Base-by-base conservation (phyloP, 2,797 vertebrate genomes). In the Crocidura indochinensis region DNA sequence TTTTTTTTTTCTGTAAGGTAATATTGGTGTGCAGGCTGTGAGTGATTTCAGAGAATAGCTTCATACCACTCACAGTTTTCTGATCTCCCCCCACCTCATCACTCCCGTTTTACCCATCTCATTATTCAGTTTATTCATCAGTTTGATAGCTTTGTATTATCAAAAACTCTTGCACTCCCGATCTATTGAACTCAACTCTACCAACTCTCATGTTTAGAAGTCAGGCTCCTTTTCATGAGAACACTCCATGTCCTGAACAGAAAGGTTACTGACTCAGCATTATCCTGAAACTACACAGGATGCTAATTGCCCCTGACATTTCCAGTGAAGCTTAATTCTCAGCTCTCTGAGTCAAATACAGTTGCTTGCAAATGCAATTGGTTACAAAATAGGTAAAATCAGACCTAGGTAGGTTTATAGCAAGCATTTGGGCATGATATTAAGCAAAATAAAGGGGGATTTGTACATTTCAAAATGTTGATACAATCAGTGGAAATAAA, bases 251-350 rank as follows among this genome's bases (percentile, higher is more conserved):
- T 67, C 65, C 29, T 51, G 20, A 81, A 74, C 10, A 71, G 62
- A 92, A 90, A 87, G 76, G 38, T 79, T 79, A 83, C 27, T 75
- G 82, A 94, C 68, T 95, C 82, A 92, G 87, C 71, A 10, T 83
- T 69, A n/a, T 89, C 38, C 76, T 51, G 72, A 78, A 84, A 77
- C 62, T 51, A 6, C 69, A 74, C 2, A 6, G 53, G 26, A 85
- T 85, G 44, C 20, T 76, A 67, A 83, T 89, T 73, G 20, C 29
- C 11, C 46, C 27, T 11, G 4, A 44, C 49, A 85, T 29, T 69
- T 6, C 1, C 20, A 68, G 2, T 56, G 68, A 76, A 29, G 26
- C 27, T 83, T 56, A 71, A 0, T 29, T 79, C 65, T 92, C 47
- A 88, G 10, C 60, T 74, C n/a, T 46, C 62, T 0, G 15, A 62